Base-by-base conservation (phyloP, 2,797 vertebrate genomes). In the Choloepus didactylus region DNA sequence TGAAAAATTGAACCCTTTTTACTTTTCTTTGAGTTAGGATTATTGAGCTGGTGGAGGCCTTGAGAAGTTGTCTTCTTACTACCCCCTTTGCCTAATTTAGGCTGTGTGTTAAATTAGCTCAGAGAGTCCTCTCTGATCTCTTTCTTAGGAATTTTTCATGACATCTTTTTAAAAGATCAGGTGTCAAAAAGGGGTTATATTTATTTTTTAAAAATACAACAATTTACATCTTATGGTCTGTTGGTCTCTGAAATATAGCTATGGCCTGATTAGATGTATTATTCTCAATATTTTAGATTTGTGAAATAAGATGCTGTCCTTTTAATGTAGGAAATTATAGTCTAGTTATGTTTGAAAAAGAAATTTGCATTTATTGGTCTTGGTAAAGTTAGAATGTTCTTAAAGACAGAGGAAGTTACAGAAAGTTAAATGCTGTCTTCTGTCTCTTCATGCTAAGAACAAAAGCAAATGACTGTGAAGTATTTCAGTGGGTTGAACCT, bases 391-490 rank as follows among this genome's bases (percentile, higher is more conserved):
- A 87, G 35, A 79, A n/a, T 62, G 84, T 93, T 88, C 62, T 94
- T 79, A 87, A 73, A 51, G 70, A 92, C 70, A 89, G 31, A 95
- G 75, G 66, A 93, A 88, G 67, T 75, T 88, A 90, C 8, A 46
- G 44, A 56, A 92, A 90, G 91, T 87, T 94, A 96, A 92, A 77
- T 86, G 77, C 93, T 95, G 77, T 95, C 93, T 95, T 94, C 64
- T 97, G 64, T 81, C 91, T 92, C 69, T 96, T 96, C 72, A 92
- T 16, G 35, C 41, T 67, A 89, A 95, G 94, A 96, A 96, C 90
- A 97, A 97, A 97, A 94, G 94, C 85, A 91, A 66, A 92, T 92
- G 88, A 93, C 77, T 93, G 70, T 95, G 73, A 96, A 97, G 73
- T 35, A 3, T 95, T 89, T 69, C 92, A 92, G 91, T 0, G 38